Percentiles rank a stretch among this genome's conserved stretches.
These are phyloP conservation scores for Trissoscelio sp. DNA, from an alignment of 2,888 invertebrate genomes.

Conservation along the genomic window DNA sequence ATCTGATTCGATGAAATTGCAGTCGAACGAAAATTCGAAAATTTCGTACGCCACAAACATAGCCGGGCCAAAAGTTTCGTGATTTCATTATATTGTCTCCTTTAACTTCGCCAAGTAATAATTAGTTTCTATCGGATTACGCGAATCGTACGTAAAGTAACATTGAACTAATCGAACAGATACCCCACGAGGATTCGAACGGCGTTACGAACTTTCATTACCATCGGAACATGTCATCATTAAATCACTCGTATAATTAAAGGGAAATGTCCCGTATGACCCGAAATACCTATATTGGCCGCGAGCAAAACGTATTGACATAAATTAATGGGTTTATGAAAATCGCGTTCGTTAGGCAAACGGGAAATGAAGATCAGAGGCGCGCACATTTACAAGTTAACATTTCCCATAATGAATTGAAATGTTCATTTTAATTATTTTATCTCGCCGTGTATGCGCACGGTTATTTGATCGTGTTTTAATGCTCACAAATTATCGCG, in stretches of 20 bases:
- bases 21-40: slow-evolving; percentile 42
- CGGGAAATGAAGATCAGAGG: slow-evolving; percentile 5
- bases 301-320: neutral
- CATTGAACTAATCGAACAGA: slow-evolving; percentile 60
- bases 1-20: neutral
- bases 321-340: slow-evolving; percentile 19
- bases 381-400: neutral
- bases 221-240: slow-evolving; percentile 58
- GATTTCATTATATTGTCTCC: slow-evolving; percentile 65
- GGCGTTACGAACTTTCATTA: slow-evolving; percentile 65
- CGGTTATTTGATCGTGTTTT: slow-evolving; percentile 1
- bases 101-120: slow-evolving; percentile 53
- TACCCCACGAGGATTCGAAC: slow-evolving; percentile 57
- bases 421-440: slow-evolving; percentile 8
- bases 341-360: slow-evolving; percentile 7
- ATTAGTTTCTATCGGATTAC: slow-evolving; percentile 66
- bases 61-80: slow-evolving; percentile 36
- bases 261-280: slow-evolving; percentile 48
- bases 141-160: slow-evolving; percentile 62
- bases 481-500: neutral
- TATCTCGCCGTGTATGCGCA: neutral
- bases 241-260: slow-evolving; percentile 64
- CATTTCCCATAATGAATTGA: neutral
- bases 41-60: slow-evolving; percentile 33
- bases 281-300: slow-evolving; percentile 7